Evolutionary conservation across 2,113 vertebrate species (phyloP), one percentile per base, ranked within the genome.

Genomic region (Ochotona princeps): DNA sequence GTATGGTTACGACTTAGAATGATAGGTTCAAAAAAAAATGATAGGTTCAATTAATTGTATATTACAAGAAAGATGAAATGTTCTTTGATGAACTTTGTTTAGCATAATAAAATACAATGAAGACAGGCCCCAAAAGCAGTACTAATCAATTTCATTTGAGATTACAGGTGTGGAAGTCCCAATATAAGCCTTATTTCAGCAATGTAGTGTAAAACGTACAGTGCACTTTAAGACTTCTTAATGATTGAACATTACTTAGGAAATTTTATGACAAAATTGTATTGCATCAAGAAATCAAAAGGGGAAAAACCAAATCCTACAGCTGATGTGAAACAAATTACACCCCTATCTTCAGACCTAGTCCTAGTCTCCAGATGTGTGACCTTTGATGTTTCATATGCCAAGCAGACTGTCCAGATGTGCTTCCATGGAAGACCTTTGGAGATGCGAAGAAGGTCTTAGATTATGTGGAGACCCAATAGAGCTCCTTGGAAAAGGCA

Each of bases 71-170:
- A 57, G 54, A 57, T 57, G 54, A 57, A 57, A 12, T 57, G 17
- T 57, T 57, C 7, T 83, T 61, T 47, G 83, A 82, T 69, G 74
- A 81, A 82, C 54, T 93, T 86, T 82, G 25, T 20, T n/a, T n/a
- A n/a, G n/a, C n/a, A n/a, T n/a, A n/a, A 83, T 76, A 89, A 83
- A 83, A 76, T 7, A 28, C 54, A 51, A 88, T 75, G 83, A 88
- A 13, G 17, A 90, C 32, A n/a, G n/a, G n/a, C n/a, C 35, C 74
- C 80, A 90, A 75, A 35, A 87, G 51, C 67, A 76, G n/a, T 73
- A 60, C 25, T 30, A 35, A 32, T 84, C 51, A 69, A 7, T 61
- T 92, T 72, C 60, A 25, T 54, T 67, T 87, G 61, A 82, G 61
- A 30, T 81, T 75, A 61, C 12, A 87, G 60, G 75, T 72, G n/a